A percentile compares a stretch with the other conserved stretches of the same genome.
Evolutionary conservation across 2,888 invertebrate species (phyloP).

Genomic region (Dicyrtomina minuta): DNA sequence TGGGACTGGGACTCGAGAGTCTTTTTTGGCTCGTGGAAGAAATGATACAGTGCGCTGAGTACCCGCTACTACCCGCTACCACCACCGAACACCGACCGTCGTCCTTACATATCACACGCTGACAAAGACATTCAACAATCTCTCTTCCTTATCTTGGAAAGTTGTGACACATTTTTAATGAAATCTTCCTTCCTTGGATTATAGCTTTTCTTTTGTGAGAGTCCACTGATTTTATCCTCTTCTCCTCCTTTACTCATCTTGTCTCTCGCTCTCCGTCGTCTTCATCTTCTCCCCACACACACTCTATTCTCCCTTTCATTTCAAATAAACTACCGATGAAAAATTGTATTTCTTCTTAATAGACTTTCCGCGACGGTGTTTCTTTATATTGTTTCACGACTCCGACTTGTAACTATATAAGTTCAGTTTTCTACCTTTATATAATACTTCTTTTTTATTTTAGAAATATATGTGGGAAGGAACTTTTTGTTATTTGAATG

Average conservation of each 20-base stretch:
- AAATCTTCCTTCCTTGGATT: slow-evolving; percentile 38
- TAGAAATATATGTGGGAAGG: too few relatives aligned
- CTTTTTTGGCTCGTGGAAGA: slow-evolving; percentile 8
- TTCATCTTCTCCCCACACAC: slow-evolving; percentile 31
- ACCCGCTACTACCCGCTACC: slow-evolving; percentile 1
- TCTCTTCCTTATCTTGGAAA: slow-evolving; percentile 45
- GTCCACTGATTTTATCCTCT: slow-evolving; percentile 31
- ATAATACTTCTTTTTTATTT: background rate
- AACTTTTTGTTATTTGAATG: too few relatives aligned
- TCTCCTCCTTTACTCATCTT: slow-evolving; percentile 14
- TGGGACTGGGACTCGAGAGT: background rate
- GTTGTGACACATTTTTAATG: slow-evolving; percentile 49
- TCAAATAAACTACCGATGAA: slow-evolving; percentile 36
- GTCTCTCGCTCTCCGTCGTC: slow-evolving; percentile 22
- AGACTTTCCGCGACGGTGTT: background rate
- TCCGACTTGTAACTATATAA: too few relatives aligned
- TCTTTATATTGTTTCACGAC: background rate
- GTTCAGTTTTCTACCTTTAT: too few relatives aligned
- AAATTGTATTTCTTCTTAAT: slow-evolving; percentile 33
- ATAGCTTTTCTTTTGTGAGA: slow-evolving; percentile 30
- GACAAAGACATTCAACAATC: slow-evolving; percentile 40
- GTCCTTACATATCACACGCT: slow-evolving; percentile 24
- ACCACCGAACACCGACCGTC: background rate
- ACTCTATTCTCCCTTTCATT: slow-evolving; percentile 39
- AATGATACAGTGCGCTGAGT: slow-evolving; percentile 14